Evolutionary conservation across 1,140 invertebrate species (phyloP), one percentile per base, ranked within the genome.

Genomic region (Pomacea maculata): DNA sequence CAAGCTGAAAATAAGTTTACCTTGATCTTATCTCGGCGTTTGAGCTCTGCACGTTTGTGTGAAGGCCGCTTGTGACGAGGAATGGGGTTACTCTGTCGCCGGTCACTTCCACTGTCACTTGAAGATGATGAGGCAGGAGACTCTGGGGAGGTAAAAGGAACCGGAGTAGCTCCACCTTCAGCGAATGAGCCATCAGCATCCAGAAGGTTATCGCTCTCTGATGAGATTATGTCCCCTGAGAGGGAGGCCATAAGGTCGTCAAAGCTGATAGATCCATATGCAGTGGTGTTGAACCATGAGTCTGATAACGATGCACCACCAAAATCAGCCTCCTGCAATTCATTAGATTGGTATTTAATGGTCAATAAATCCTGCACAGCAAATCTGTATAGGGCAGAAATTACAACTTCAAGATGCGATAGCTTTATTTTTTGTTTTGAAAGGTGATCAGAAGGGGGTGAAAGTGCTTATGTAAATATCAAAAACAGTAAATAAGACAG

Each of bases 21-120:
- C 84, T 85, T 85, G 67, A 85, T 85, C 68, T 85, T 85, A 34
- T 81, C 84, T 25, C 84, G 63, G 9, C 84, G 82, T 55, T 85
- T 85, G 21, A 85, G 71, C 68, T 85, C 84, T 17, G 84, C 84
- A 34, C 84, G 77, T 29, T 82, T 85, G 64, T 85, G 84, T 12
- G 84, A 81, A 6, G 84, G 84, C 57, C 84, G 65, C 75, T 85
- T 85, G 75, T 85, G 82, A 55, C 84, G 76, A 8, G 84, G 84
- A 7, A 85, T 15, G 34, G 78, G 63, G 54, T 70, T 79, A 21
- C 57, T 70, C 29, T 25, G 34, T 15, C 54, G 67, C 17, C 61
- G 64, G 14, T 78, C 75, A 63, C 76, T 78, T 11, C 57, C 57
- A 25, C 68, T 72, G 25, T 76, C 61, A 19, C 70, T 81, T 11